Evolutionary conservation across 2,797 vertebrate species (phyloP).

Genomic region (Macropodus opercularis): DNA sequence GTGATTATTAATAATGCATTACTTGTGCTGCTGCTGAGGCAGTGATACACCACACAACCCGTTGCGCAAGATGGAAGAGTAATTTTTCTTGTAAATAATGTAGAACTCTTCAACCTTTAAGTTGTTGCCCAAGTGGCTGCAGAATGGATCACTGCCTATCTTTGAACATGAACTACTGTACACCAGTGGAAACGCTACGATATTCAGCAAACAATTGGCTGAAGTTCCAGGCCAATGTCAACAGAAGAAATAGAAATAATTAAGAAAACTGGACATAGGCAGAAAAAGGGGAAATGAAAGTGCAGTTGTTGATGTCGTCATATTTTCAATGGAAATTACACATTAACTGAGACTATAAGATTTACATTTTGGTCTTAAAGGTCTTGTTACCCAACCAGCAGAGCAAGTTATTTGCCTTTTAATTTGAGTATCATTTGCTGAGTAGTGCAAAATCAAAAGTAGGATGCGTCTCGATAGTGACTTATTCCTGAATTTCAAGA

Average conservation of each 20-base stretch:
- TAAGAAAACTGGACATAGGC: slow-evolving; percentile 3
- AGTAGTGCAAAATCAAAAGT: slow-evolving; percentile 66
- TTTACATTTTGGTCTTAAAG: slow-evolving; percentile 53
- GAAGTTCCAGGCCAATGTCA: slow-evolving; percentile 17
- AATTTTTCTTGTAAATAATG: background rate
- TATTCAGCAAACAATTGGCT: slow-evolving; percentile 29
- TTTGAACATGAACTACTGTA: slow-evolving; percentile 54
- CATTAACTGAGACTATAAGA: slow-evolving; percentile 31
- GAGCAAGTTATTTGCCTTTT: slow-evolving; percentile 31
- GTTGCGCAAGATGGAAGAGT: slow-evolving; percentile 9
- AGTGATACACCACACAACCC: slow-evolving; percentile 19
- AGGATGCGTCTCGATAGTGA: slow-evolving; percentile 40
- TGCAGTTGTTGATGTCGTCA: slow-evolving; percentile 22
- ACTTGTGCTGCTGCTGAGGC: slow-evolving; percentile 21
- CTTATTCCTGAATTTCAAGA: slow-evolving; percentile 51
- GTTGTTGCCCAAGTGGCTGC: slow-evolving; percentile 6
- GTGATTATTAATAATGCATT: slow-evolving; percentile 11
- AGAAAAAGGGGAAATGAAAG: slow-evolving; percentile 51
- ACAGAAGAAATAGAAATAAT: slow-evolving; percentile 16
- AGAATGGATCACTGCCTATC: slow-evolving; percentile 15
- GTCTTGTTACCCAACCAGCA: slow-evolving; percentile 16
- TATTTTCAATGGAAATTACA: slow-evolving; percentile 32
- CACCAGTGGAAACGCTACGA: slow-evolving; percentile 51
- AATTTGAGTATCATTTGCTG: slow-evolving; percentile 44
- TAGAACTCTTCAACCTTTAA: background rate